Evolutionary conservation across 2,888 invertebrate species (phyloP).

Genomic region (Gortyna flavago): DNA sequence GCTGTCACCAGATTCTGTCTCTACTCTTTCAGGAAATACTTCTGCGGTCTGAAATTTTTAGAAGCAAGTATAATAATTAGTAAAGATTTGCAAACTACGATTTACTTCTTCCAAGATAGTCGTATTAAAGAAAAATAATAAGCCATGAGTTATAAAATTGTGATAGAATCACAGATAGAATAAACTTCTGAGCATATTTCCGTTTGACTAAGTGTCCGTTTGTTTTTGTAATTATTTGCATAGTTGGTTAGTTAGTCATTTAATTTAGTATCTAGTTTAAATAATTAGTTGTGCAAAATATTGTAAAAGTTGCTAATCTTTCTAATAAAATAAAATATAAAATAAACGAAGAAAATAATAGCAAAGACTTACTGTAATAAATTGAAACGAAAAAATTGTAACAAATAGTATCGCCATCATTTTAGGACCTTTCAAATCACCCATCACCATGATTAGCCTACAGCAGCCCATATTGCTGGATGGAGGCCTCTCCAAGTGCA

Average conservation of each 20-base stretch:
- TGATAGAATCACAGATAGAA: neutral
- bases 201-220: too few species aligned
- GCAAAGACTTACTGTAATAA: slow-evolving; percentile 29
- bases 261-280: too few species aligned
- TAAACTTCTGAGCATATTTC: too few species aligned
- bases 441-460: neutral
- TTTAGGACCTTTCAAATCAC: neutral
- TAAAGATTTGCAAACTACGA: neutral
- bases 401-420: slow-evolving; percentile 8
- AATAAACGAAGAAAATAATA: neutral
- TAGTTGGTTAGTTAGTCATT: too few species aligned
- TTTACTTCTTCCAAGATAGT: neutral
- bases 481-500: neutral
- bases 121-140: neutral
- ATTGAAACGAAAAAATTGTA: neutral
- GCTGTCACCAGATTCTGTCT: slow-evolving; percentile 19
- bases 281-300: too few species aligned
- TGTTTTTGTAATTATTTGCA: too few species aligned
- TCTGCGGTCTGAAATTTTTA: slow-evolving; percentile 22
- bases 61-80: neutral
- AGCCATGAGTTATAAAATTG: neutral
- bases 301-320: too few species aligned
- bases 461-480: too few species aligned
- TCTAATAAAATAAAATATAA: neutral
- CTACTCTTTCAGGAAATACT: slow-evolving; percentile 31